Evolutionary conservation across 2,888 invertebrate species (phyloP), one percentile per base, ranked within the genome.

Genomic region (Hypomecis atomaria): DNA sequence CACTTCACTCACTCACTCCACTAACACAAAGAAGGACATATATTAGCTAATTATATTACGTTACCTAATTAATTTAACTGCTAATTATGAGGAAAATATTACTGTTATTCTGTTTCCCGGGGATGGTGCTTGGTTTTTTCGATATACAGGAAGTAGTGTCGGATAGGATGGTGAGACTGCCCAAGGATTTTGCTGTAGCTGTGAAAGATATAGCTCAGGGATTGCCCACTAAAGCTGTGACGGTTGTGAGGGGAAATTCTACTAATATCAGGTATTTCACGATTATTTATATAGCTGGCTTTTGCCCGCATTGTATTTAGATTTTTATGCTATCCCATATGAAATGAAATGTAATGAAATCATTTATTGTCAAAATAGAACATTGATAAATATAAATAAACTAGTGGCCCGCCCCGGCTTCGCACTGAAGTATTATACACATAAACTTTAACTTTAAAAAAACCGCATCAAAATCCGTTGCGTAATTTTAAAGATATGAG

Each of bases 141-240:
- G 85, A 89, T 69, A 84, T 89, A 36, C 68, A 83, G 74, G 82
- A 86, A 40, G 76, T 89, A 57, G 79, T 75, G 40, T 83, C 86
- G n/a, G 81, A 81, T 36, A 74, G 65, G n/a, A 70, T 88, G 71
- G 80, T 69, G 4, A 75, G 66, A 37, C 75, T 91, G 8, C 90
- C 92, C 0, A 75, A 75, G 53, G 87, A 85, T 23, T 88, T 93
- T 70, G 73, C 90, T 0, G 64, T 77, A 10, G 93, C 93, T 37
- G 69, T 93, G 10, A 88, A 87, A 70, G 92, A 93, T 76, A 89
- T 93, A 45, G 89, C 88, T 3, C 81, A 87, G 65, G 85, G 87
- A 4, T 65, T 92, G 50, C 88, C 91, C 0, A 73, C 87, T 6
- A 89, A 81, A 59, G 80, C 84, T 11, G 75, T 92, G 34, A 86